Evolutionary conservation across 2,888 invertebrate species (phyloP).

Genomic region (Eupelmus urozonus): DNA sequence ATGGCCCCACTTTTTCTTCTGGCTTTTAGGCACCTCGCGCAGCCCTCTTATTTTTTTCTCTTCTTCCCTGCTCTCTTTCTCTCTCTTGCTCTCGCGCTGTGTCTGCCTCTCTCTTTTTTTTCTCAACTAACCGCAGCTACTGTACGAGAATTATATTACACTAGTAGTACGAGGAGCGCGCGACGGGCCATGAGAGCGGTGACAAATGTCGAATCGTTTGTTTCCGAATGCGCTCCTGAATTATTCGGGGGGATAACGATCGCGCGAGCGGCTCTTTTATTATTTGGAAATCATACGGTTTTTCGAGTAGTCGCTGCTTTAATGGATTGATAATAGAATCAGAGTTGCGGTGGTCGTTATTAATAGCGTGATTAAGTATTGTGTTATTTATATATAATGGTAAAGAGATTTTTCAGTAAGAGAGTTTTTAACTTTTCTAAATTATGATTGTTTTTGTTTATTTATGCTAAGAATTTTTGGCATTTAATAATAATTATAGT

Average conservation of each 20-base stretch:
- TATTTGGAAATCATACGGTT: background rate
- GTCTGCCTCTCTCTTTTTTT: slow-evolving; percentile 2
- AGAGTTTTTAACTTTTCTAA: background rate
- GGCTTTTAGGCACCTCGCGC: slow-evolving; percentile 65
- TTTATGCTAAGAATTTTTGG: too few species aligned
- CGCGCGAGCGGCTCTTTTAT: too few species aligned
- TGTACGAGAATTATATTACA: slow-evolving; percentile 37
- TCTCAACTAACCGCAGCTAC: slow-evolving; percentile 47
- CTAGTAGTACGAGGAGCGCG: background rate
- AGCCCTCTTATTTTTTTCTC: slow-evolving; percentile 48
- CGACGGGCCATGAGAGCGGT: background rate
- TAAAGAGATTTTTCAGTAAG: background rate
- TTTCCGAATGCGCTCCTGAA: slow-evolving; percentile 25
- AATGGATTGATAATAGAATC: background rate
- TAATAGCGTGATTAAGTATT: too few species aligned
- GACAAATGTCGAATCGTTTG: slow-evolving; percentile 52
- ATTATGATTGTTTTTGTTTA: too few species aligned
- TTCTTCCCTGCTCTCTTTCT: background rate
- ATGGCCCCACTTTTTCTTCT: slow-evolving; percentile 66
- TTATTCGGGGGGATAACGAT: slow-evolving; percentile 37
- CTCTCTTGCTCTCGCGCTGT: background rate
- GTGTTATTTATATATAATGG: background rate
- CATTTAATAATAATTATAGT: too few species aligned
- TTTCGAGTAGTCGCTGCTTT: background rate
- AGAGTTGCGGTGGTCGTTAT: too few species aligned